A percentile compares a stretch with the other conserved stretches of the same genome.
phyloP scores from a whole-genome alignment of 2,113 vertebrate species.

The Heterotilapia buettikoferi region DNA sequence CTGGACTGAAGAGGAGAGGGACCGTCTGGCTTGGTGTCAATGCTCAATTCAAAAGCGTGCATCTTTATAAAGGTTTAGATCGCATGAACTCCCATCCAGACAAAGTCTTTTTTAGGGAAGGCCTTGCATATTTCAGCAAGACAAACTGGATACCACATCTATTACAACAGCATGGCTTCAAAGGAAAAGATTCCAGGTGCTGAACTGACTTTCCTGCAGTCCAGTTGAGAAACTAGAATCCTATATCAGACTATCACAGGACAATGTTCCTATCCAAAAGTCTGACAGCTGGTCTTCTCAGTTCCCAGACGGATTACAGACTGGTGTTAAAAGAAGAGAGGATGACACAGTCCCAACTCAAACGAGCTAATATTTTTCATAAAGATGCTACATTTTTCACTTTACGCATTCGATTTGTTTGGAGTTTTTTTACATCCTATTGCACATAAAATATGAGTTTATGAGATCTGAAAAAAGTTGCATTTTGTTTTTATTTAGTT shows the following conservation, averaged over 20 bases:
- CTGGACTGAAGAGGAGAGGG: not conserved
- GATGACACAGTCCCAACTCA: not conserved
- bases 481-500: not conserved
- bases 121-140: not conserved
- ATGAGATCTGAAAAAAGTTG: not conserved
- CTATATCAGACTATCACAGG: not conserved
- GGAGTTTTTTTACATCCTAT: accelerated
- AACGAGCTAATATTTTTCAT: not conserved
- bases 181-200: not conserved
- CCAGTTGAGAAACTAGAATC: not conserved
- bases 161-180: not conserved
- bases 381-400: not conserved
- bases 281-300: not conserved
- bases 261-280: not conserved
- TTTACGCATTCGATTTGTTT: not conserved
- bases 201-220: not conserved
- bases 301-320: not conserved
- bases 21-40: not conserved
- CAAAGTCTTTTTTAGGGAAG: not conserved
- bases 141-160: not conserved
- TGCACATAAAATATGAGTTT: not conserved
- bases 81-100: not conserved
- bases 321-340: not conserved
- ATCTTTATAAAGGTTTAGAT: not conserved
- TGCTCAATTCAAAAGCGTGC: not conserved